These are phyloP conservation scores for Caenorhabditis macrosperma DNA, from an alignment of 2,888 invertebrate species.

Conservation along the genomic window DNA sequence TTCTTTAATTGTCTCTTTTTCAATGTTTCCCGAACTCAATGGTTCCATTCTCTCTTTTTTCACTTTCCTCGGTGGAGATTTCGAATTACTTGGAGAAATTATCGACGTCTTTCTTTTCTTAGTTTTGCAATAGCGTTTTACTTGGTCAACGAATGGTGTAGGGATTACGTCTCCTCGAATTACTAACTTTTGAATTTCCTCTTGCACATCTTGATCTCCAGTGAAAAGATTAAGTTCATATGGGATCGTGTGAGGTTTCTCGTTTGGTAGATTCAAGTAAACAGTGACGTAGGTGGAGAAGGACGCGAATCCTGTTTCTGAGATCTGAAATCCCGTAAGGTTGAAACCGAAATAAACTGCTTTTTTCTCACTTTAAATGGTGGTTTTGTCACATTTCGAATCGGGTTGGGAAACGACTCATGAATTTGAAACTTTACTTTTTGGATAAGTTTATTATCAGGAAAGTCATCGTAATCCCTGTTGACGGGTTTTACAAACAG, in stretches of 20 bases:
- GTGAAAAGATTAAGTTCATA: constrained; percentile 41
- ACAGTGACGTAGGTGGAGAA: constrained; percentile 37
- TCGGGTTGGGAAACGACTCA: constrained; percentile 34
- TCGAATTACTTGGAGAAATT: constrained; percentile 16
- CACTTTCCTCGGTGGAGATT: constrained; percentile 8
- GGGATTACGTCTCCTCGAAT: constrained; percentile 3
- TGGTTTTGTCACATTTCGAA: constrained; percentile 23
- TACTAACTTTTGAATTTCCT: constrained; percentile 26
- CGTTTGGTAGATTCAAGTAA: constrained; percentile 44
- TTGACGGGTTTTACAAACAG: constrained; percentile 53
- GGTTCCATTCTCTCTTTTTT: background rate
- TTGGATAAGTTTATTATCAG: constrained; percentile 45
- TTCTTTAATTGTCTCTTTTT: constrained; percentile 12
- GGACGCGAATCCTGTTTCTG: constrained; percentile 54
- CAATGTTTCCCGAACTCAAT: background rate
- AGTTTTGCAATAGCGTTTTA: constrained; percentile 18
- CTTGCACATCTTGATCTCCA: constrained; percentile 17
- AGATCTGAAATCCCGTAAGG: constrained; percentile 16
- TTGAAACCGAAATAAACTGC: background rate
- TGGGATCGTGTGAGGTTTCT: constrained; percentile 28
- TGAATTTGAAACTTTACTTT: constrained; percentile 57
- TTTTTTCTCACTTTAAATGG: constrained; percentile 45
- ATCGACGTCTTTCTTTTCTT: constrained; percentile 38
- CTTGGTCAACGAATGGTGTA: constrained; percentile 10
- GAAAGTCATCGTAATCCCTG: constrained; percentile 43